Percentiles rank a stretch among this genome's conserved stretches.
Conservation (phyloP, 2,888 invertebrate species). For the Standfussiana lucernea region DNA sequence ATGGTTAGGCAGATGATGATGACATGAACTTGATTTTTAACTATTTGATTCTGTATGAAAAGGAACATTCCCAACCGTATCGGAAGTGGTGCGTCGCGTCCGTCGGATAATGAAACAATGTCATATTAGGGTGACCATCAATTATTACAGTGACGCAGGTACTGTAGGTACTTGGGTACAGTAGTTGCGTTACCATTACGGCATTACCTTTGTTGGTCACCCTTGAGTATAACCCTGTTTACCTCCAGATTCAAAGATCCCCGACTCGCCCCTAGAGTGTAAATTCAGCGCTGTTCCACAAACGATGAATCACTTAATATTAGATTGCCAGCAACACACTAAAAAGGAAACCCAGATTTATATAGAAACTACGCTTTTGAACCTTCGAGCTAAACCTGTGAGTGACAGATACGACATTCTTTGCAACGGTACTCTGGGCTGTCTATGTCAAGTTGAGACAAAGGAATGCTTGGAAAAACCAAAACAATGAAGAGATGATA, state of each 20-base stretch:
- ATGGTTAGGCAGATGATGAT: neutral
- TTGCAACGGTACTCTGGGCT: neutral
- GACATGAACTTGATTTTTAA: slow-evolving; percentile 34
- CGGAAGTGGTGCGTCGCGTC: slow-evolving; percentile 18
- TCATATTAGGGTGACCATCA: slow-evolving; percentile 16
- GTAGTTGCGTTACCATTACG: neutral
- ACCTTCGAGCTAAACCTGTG: neutral
- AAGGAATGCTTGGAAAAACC: neutral
- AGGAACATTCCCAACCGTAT: slow-evolving; percentile 6
- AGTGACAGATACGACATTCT: neutral
- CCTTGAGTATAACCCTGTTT: neutral
- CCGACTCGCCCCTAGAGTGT: no score
- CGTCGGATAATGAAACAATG: slow-evolving; percentile 19
- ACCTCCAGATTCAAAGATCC: neutral
- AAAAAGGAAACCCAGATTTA: neutral
- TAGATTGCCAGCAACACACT: no score
- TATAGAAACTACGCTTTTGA: neutral
- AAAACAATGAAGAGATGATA: neutral
- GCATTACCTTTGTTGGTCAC: neutral
- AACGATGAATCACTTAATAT: neutral
- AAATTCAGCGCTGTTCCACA: neutral
- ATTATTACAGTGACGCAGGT: neutral
- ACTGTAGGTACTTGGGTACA: neutral
- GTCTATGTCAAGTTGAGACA: neutral
- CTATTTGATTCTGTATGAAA: neutral